Evolutionary conservation across 1,140 invertebrate species (phyloP), one percentile per base, ranked within the genome.

Genomic region (Trypoxylus dichotomus): DNA sequence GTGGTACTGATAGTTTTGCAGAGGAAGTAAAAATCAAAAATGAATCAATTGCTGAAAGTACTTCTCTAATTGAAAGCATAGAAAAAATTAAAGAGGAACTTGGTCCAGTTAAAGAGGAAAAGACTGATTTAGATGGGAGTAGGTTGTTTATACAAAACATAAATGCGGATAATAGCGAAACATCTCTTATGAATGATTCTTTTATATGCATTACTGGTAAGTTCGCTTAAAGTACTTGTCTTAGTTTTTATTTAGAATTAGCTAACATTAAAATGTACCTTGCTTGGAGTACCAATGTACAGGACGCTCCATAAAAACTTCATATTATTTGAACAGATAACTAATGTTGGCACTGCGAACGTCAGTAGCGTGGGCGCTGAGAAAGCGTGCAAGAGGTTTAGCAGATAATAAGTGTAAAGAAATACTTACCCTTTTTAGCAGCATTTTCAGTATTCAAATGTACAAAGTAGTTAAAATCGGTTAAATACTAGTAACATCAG

Each of bases 1-100:
- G 47, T 10, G 77, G 75, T 74, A 42, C 42, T 8, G 77, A 78
- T 0, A 47, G 8, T 29, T 29, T 21, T 73, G 25, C 0, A 43
- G n/a, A n/a, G n/a, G 77, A 74, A 78, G 74, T 13, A 47, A 72
- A 78, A 24, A 74, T 75, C 7, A 63, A 42, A 21, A 68, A 77
- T 15, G 37, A 73, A 37, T 29, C 74, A 54, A 11, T 75, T 13
- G 8, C 10, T 21, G 15, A n/a, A 43, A 47, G 24, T 54, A 58
- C 15, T 47, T 37, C 0, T 75, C 0, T 8, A n/a, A 32, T 21
- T 43, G 74, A 54, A 54, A 27, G 27, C 8, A n/a, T 54, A 29
- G 74, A 47, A 47, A 3, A 19, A 41, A 8, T 75, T 25, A 42
- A 75, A 25, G 71, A 73, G 21, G 60, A 47, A 47, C 13, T 24